phyloP scores from a whole-genome alignment of 2,888 invertebrate genomes.

The Amaurobius ferox region DNA sequence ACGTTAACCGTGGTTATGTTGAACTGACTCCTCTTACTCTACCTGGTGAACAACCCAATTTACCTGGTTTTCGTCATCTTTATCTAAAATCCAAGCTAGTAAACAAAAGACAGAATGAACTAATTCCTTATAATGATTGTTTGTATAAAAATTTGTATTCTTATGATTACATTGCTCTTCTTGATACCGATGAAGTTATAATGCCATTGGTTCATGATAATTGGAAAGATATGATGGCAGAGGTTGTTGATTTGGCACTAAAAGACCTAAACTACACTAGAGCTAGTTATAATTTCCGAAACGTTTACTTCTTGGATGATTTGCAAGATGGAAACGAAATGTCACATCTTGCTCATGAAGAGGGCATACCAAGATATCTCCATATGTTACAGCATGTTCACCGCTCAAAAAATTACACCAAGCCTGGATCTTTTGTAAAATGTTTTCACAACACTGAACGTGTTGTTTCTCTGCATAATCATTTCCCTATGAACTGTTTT shows the following conservation, averaged over 20 bases:
- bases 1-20: slow-evolving; percentile 79
- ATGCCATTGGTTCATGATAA: slow-evolving; percentile 82
- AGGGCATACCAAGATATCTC: slow-evolving; percentile 82
- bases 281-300: slow-evolving; percentile 91
- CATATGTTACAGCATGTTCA: slow-evolving; percentile 96
- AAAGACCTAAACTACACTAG: slow-evolving; percentile 82
- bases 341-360: slow-evolving; percentile 71
- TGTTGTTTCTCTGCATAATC: slow-evolving; percentile 92
- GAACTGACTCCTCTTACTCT: slow-evolving; percentile 81
- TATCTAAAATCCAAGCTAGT: slow-evolving; percentile 80
- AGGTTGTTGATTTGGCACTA: slow-evolving; percentile 80
- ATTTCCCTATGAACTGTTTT: slow-evolving; percentile 92
- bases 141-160: slow-evolving; percentile 84
- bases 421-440: slow-evolving; percentile 94
- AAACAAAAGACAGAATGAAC: slow-evolving; percentile 85
- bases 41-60: slow-evolving; percentile 80
- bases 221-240: slow-evolving; percentile 81
- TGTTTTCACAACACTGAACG: slow-evolving; percentile 95
- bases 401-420: slow-evolving; percentile 92
- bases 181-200: slow-evolving; percentile 86
- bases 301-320: slow-evolving; percentile 94
- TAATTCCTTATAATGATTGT: slow-evolving; percentile 87
- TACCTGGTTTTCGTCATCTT: slow-evolving; percentile 77
- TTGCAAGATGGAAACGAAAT: slow-evolving; percentile 81
- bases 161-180: slow-evolving; percentile 83